Base-by-base conservation (phyloP, 2,113 vertebrate species). In the Atractosteus spatula region DNA sequence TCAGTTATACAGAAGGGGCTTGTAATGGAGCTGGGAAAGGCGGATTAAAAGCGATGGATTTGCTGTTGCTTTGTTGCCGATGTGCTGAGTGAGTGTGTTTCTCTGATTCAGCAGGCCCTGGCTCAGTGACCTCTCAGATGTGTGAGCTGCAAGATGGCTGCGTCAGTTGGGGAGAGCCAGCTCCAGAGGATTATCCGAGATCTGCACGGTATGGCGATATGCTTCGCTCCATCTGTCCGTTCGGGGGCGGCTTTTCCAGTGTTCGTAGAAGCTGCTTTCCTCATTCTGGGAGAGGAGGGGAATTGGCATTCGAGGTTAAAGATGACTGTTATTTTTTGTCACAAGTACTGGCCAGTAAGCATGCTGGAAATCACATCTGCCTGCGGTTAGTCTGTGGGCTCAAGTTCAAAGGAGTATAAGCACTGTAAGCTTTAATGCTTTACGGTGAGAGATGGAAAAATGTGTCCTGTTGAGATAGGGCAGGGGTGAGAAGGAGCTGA, bases 141-240 rank as follows among this genome's bases (percentile, higher is more conserved):
- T 42, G 17, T 67, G 14, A 8, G n/a, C 76, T 78, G 73, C 71
- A 77, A 70, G 68, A 97, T 97, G 96, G 90, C 93, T 57, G 87
- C 83, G 59, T 85, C 83, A 43, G 82, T 93, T 29, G 90, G 91
- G 0, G 96, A 98, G 82, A 93, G 88, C 88, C 97, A 98, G 79
- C 92, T 99, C 70, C 96, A 97, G 83, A 94, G 95, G 79, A 95
- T 98, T 85, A 94, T 99, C 84, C 90, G 89, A 70, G 96, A 99
- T 84, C 84, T 99, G 69, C 94, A 95, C 83, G 96, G 97, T 99
- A 92, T 55, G 7, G 42, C 55, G 16, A 47, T 45, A 41, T 13
- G 55, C 8, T 41, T 4, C 16, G 13, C 12, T 11, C 42, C 12
- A 67, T 8, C 57, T 59, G 45, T 1, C 16, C 13, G 17, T 29